These are phyloP conservation scores for Choloepus didactylus DNA, from an alignment of 2,797 vertebrate species.

Conservation along the genomic window DNA sequence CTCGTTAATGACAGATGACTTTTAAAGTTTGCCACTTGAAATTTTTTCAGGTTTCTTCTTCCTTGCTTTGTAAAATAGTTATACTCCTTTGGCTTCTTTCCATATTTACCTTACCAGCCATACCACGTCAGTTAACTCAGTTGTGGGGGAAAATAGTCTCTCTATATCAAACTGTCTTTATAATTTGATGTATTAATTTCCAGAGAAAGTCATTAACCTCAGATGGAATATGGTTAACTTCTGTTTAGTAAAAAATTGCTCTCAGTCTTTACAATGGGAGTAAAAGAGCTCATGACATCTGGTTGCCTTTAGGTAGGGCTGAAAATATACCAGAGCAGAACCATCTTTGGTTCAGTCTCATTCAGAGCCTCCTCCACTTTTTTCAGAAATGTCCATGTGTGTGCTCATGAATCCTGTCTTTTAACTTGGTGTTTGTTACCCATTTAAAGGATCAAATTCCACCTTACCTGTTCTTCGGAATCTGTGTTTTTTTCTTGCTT, in stretches of 20 bases:
- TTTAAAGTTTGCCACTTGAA: slow-evolving; percentile 40
- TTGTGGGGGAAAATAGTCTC: slow-evolving; percentile 31
- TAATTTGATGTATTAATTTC: slow-evolving; percentile 68
- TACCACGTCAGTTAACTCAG: slow-evolving; percentile 28
- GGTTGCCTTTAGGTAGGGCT: not conserved
- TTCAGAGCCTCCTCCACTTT: not conserved
- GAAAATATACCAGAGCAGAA: not conserved
- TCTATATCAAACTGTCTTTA: slow-evolving; percentile 30
- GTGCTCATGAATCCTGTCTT: not conserved
- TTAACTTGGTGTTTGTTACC: not conserved
- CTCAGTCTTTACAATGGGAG: not conserved
- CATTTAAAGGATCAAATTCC: not conserved
- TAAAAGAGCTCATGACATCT: not conserved
- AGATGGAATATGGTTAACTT: not conserved
- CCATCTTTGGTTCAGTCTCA: not conserved
- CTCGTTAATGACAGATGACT: not conserved
- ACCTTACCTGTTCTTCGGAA: slow-evolving; percentile 15
- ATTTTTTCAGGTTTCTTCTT: not conserved
- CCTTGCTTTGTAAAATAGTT: slow-evolving; percentile 61
- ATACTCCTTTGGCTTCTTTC: slow-evolving; percentile 12
- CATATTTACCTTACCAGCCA: not conserved
- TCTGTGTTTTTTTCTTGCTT: not conserved
- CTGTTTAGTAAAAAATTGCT: slow-evolving; percentile 57
- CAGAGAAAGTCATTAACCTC: slow-evolving; percentile 51
- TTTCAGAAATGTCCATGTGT: not conserved